Conservation (phyloP, 35 echinoderm and acorn worm genomes). For the Strongylocentrotus purpuratus region DNA sequence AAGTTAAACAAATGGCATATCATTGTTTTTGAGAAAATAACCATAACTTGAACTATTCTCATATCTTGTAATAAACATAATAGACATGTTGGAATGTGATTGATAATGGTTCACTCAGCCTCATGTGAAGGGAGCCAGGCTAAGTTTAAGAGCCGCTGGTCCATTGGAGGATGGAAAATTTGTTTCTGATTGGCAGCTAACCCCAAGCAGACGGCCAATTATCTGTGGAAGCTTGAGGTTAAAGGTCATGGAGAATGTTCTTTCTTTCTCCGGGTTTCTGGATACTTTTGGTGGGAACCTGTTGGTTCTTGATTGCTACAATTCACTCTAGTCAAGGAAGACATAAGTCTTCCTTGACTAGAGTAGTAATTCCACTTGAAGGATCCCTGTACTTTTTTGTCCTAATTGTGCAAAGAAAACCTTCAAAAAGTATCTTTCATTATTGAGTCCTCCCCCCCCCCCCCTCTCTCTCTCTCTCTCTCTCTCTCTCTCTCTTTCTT, state of each 20-base stretch:
- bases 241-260: conserved; percentile 15
- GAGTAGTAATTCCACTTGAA: no score
- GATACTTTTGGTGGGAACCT: conserved; percentile 28
- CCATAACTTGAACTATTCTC: neutral
- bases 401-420: no score
- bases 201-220: conserved; percentile 27
- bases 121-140: neutral
- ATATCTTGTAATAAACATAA: neutral
- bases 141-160: neutral
- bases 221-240: neutral
- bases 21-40: neutral
- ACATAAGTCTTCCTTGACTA: no score
- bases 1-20: no score
- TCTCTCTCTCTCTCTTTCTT: no score
- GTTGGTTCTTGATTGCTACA: neutral
- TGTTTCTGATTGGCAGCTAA: conserved; percentile 4
- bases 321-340: no score
- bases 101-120: neutral
- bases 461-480: no score
- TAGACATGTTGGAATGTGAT: neutral
- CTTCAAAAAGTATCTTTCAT: no score
- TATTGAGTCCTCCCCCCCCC: no score
- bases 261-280: neutral
- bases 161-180: neutral
- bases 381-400: no score